These are phyloP conservation scores for Harpalus rubripes DNA, from an alignment of 2,888 invertebrate species.

Conservation along the genomic window DNA sequence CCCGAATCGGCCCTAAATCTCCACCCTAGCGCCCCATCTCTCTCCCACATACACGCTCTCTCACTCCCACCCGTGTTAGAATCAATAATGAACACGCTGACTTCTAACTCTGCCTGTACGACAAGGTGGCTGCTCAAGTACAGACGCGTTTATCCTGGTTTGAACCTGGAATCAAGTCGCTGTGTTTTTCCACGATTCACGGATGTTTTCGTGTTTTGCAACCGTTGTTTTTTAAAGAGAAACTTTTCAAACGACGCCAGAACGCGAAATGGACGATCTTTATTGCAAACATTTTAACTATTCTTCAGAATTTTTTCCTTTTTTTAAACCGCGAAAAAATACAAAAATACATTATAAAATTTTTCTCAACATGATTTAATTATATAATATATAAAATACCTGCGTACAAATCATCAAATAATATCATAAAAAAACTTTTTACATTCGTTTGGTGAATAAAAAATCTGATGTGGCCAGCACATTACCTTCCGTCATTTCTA, in stretches of 20 bases:
- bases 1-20: constrained; percentile 13
- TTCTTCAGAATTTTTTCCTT: neutral
- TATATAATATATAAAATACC: too few species aligned
- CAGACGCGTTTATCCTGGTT: constrained; percentile 35
- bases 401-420: too few species aligned
- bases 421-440: too few species aligned
- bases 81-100: constrained; percentile 77
- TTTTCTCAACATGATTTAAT: neutral
- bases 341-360: neutral
- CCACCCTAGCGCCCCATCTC: constrained; percentile 22
- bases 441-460: too few species aligned
- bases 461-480: too few species aligned
- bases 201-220: constrained; percentile 45
- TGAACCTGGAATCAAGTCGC: constrained; percentile 29
- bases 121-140: constrained; percentile 47
- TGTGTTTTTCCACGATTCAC: constrained; percentile 26
- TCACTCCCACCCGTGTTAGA: constrained; percentile 69
- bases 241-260: constrained; percentile 53
- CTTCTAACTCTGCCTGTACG: constrained; percentile 70
- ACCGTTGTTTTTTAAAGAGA: constrained; percentile 47
- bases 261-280: constrained; percentile 13
- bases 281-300: constrained; percentile 27
- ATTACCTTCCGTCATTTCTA: too few species aligned
- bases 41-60: constrained; percentile 17
- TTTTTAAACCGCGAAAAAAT: neutral